phyloP scores from a whole-genome alignment of 2,888 invertebrate genomes.

The Carabus problematicus region DNA sequence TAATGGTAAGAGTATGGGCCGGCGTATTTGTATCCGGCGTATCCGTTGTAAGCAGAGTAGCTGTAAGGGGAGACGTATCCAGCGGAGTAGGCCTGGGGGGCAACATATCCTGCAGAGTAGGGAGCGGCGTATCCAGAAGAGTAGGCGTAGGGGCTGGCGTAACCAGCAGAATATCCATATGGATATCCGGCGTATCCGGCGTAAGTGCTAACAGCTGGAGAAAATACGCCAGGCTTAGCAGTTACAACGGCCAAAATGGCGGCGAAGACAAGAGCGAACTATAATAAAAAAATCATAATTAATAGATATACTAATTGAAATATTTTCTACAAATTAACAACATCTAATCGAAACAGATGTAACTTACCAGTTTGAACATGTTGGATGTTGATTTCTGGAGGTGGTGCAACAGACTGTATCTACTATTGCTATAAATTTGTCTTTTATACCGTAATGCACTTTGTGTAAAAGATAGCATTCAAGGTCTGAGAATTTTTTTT shows the following conservation, averaged over 20 bases:
- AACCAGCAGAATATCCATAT: slow-evolving; percentile 30
- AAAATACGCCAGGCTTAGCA: slow-evolving; percentile 58
- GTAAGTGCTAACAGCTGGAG: slow-evolving; percentile 48
- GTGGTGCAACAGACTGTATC: no score
- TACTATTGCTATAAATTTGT: no score
- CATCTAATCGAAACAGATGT: no score
- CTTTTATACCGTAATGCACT: no score
- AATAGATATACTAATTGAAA: no score
- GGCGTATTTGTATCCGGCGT: slow-evolving; percentile 42
- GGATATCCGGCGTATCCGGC: slow-evolving; percentile 49
- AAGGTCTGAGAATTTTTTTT: no score
- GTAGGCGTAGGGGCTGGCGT: slow-evolving; percentile 15
- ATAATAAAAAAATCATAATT: no score
- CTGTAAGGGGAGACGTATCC: slow-evolving; percentile 31
- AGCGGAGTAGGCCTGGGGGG: slow-evolving; percentile 45
- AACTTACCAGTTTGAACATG: no score
- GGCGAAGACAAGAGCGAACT: slow-evolving; percentile 55
- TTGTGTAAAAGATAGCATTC: no score
- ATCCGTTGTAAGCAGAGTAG: slow-evolving; percentile 54
- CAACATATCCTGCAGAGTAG: slow-evolving; percentile 47
- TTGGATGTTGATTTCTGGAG: no score
- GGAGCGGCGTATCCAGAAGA: slow-evolving; percentile 14
- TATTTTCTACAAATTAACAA: no score
- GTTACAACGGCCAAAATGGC: slow-evolving; percentile 61
- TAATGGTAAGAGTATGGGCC: slow-evolving; percentile 22